Conservation (phyloP, 2,888 invertebrate species). For the Drosophila meridiana region DNA sequence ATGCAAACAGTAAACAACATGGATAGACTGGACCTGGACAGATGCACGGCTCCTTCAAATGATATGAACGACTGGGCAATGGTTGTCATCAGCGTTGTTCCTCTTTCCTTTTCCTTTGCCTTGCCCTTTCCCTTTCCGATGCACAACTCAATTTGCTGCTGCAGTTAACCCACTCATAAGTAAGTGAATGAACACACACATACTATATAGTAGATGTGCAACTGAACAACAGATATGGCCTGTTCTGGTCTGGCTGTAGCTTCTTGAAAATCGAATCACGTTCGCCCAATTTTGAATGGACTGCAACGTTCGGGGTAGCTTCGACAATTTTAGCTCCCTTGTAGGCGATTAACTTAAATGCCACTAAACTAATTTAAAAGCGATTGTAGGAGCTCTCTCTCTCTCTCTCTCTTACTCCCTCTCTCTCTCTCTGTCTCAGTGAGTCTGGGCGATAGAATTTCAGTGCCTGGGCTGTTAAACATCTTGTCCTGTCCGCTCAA, state of each 20-base stretch:
- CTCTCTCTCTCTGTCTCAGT: constrained; percentile 11
- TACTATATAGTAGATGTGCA: constrained; percentile 15
- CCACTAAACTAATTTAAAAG: constrained; percentile 84
- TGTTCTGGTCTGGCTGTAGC: constrained; percentile 47
- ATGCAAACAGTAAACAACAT: constrained; percentile 69
- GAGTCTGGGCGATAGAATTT: constrained; percentile 55
- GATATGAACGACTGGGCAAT: constrained; percentile 49
- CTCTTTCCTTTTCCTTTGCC: constrained; percentile 3
- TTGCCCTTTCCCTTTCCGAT: constrained; percentile 32
- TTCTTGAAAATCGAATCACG: constrained; percentile 82
- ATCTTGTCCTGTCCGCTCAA: constrained; percentile 60
- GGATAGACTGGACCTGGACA: constrained; percentile 26
- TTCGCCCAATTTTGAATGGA: constrained; percentile 74
- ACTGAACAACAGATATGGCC: constrained; percentile 6
- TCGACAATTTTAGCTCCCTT: constrained; percentile 79
- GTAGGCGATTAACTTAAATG: constrained; percentile 82
- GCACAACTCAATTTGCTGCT: constrained; percentile 79
- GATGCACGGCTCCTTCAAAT: constrained; percentile 46
- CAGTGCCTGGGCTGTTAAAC: constrained; percentile 73
- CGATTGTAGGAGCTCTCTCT: constrained; percentile 78
- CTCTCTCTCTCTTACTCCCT: background rate
- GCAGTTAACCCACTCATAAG: constrained; percentile 38
- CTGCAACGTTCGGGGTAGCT: constrained; percentile 19
- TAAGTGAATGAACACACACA: constrained; percentile 20
- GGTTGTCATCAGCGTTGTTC: constrained; percentile 36